Evolutionary conservation across 1,140 invertebrate species (phyloP).

Genomic region (Pseudomyrmex pallidus): DNA sequence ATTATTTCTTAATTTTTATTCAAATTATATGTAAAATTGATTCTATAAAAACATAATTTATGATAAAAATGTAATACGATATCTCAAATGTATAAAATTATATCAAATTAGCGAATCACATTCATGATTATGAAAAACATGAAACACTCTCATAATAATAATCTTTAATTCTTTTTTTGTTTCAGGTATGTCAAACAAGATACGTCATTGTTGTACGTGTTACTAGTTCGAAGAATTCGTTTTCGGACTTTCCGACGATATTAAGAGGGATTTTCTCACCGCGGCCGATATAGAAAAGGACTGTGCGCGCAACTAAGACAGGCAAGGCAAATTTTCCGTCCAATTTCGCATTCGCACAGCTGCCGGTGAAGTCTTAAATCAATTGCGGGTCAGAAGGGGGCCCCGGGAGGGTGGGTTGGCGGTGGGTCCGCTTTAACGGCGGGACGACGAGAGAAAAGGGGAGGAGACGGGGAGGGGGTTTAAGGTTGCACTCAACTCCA

Average conservation of each 20-base stretch:
- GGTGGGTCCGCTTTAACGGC: conserved; percentile 35
- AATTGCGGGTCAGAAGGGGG: conserved; percentile 72
- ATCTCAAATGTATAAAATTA: no score
- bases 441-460: conserved; percentile 10
- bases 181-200: conserved; percentile 22
- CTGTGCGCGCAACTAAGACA: conserved; percentile 54
- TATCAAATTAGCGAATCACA: no score
- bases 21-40: no score
- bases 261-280: conserved; percentile 11
- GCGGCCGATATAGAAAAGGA: conserved; percentile 7
- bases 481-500: conserved; percentile 80
- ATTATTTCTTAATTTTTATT: no score
- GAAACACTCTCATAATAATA: not conserved
- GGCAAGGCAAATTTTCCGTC: conserved; percentile 73
- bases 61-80: no score
- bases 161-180: conserved; percentile 11
- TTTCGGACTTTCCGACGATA: not conserved
- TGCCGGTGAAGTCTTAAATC: conserved; percentile 80
- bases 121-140: no score
- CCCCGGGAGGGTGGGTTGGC: not conserved
- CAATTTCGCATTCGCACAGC: conserved; percentile 77
- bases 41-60: no score
- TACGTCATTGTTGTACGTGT: not conserved
- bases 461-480: conserved; percentile 28
- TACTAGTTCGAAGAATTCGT: not conserved